Evolutionary conservation across 2,888 invertebrate genomes (phyloP).

Genomic region (Cetonia aurata): DNA sequence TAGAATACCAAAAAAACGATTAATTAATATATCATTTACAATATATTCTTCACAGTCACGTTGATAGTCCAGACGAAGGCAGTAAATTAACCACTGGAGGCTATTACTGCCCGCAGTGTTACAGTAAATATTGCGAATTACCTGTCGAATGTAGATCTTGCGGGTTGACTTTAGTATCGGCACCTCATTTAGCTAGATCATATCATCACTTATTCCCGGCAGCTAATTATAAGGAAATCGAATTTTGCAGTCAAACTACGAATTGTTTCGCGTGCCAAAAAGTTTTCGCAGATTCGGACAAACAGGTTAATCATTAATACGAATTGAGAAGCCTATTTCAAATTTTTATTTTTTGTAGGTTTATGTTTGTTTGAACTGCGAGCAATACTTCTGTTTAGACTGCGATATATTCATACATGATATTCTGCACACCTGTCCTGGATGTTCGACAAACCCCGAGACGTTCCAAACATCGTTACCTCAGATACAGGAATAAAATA

Average conservation of each 20-base stretch:
- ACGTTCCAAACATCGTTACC: constrained; percentile 63
- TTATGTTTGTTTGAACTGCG: constrained; percentile 85
- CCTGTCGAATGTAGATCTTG: constrained; percentile 98
- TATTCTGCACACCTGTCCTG: constrained; percentile 95
- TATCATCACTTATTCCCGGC: constrained; percentile 98
- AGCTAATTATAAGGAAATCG: constrained; percentile 83
- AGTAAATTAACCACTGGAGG: constrained; percentile 81
- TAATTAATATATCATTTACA: constrained; percentile 4
- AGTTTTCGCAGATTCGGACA: constrained; percentile 76
- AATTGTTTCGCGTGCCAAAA: constrained; percentile 84
- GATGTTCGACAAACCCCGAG: constrained; percentile 83
- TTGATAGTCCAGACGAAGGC: constrained; percentile 79
- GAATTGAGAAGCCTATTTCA: too few relatives aligned
- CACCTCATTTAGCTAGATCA: constrained; percentile 96
- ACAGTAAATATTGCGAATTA: constrained; percentile 97
- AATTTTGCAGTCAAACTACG: constrained; percentile 70
- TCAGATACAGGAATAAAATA: constrained; percentile 9
- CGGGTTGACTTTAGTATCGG: constrained; percentile 95
- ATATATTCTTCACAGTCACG: constrained; percentile 72
- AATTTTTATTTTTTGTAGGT: constrained; percentile 74
- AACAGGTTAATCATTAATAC: constrained; percentile 71
- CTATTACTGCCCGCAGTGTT: constrained; percentile 95
- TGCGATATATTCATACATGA: constrained; percentile 96
- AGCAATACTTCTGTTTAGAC: constrained; percentile 88
- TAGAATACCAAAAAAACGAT: constrained; percentile 3